Base-by-base conservation (phyloP, 1,140 invertebrate genomes). In the Heliconius congener region DNA sequence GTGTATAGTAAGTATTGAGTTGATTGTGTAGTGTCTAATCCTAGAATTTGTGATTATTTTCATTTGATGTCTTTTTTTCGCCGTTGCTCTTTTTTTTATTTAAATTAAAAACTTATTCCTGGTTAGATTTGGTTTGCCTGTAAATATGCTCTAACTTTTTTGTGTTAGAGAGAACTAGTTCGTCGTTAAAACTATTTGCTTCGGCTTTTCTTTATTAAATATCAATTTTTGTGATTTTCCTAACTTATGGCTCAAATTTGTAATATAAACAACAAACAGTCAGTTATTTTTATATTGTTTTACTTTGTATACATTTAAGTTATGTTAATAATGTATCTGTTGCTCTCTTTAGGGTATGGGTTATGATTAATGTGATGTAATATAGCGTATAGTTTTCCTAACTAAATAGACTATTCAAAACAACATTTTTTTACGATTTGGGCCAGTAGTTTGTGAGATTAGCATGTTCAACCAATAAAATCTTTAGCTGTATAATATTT, bases 1-100 rank as follows among this genome's bases (percentile, higher is more conserved):
- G 11, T 89, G 86, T 88, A 91, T 84, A 89, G 90, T 93, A 82
- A 93, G 90, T 93, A 90, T 81, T 76, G 39, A 82, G 60, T 78
- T 75, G 70, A 80, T 73, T 73, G 52, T n/a, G 52, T n/a, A 66
- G 46, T 81, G 76, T 74, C 8, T 80, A 37, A 46, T 50, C 19
- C n/a, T 60, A 11, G n/a, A 23, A 27, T n/a, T 60, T 46, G 42
- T 46, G 13, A 23, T 60, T 19, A 27, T n/a, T n/a, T 60, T 27
- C 57, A 4, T 60, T 60, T 27, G 3, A 66, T 66, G 3, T 9
- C 27, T 1, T 27, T 13, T 23, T 8, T 66, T 66, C 27, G 27
- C 60, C n/a, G 4, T 57, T 57, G 19, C 13, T 18, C 0, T 18
- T 52, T 18, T 52, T 42, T 52, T 52, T 37, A 37, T 37, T 52